These are phyloP conservation scores for Oenanthe oenanthe DNA, from an alignment of 2,113 vertebrate genomes.

Conservation along the genomic window DNA sequence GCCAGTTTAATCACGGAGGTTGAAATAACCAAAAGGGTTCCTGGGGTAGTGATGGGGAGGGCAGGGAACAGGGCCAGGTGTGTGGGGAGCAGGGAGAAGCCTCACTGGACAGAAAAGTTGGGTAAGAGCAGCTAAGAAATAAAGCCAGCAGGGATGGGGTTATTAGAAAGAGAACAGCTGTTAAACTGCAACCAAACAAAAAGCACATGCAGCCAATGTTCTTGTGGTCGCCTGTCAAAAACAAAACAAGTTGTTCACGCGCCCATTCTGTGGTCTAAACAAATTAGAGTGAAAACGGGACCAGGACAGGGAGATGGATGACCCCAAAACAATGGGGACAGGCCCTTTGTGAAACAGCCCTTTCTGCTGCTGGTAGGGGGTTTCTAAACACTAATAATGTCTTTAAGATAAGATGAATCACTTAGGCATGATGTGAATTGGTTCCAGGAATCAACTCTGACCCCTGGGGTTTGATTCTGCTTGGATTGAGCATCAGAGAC, in stretches of 20 bases:
- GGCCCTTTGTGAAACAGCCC: background rate
- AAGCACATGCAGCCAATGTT: slow-evolving; percentile 54
- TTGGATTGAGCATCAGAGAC: background rate
- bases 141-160: background rate
- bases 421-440: background rate
- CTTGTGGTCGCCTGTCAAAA: slow-evolving; percentile 19
- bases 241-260: slow-evolving; percentile 6
- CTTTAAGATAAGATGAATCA: background rate
- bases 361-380: background rate
- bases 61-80: slow-evolving; percentile 18
- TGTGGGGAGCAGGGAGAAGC: slow-evolving; percentile 21
- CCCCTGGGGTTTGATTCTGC: background rate
- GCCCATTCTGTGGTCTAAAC: slow-evolving; percentile 44
- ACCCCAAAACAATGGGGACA: slow-evolving; percentile 27
- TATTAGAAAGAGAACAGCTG: slow-evolving; percentile 65
- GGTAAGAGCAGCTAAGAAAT: slow-evolving; percentile 47
- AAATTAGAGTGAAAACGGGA: slow-evolving; percentile 53
- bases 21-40: slow-evolving; percentile 67
- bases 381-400: background rate
- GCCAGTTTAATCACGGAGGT: slow-evolving; percentile 64
- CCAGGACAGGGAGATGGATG: slow-evolving; percentile 41
- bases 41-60: slow-evolving; percentile 25
- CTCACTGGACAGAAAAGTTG: slow-evolving; percentile 18
- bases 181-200: slow-evolving; percentile 54
- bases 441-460: background rate